Percentiles rank a stretch among this genome's conserved stretches.
Evolutionary conservation across 1,140 invertebrate species (phyloP).

Genomic region (Macrobrachium rosenbergii): DNA sequence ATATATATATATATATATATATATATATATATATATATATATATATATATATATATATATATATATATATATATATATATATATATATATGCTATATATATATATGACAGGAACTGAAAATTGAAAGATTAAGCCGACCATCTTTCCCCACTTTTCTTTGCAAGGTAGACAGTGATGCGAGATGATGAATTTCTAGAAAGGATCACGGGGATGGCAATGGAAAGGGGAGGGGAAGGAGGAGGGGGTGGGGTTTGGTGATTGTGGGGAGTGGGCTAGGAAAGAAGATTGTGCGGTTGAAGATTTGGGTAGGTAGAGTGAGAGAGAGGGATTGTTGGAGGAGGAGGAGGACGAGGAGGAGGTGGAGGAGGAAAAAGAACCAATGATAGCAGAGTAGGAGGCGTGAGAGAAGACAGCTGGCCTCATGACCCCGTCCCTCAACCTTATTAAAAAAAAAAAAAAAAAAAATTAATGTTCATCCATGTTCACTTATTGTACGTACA

Average conservation of each 20-base stretch:
- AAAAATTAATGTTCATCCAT: neutral
- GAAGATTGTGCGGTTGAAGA: neutral
- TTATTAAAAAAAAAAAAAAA: slow-evolving; percentile 26
- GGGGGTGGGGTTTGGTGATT: neutral
- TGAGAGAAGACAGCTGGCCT: slow-evolving; percentile 8
- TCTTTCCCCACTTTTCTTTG: neutral
- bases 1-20: no score
- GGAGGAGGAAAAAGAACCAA: neutral
- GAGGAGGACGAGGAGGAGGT: no score
- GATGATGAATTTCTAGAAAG: neutral
- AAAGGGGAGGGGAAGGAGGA: slow-evolving; percentile 2
- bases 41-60: no score
- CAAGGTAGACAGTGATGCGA: no score
- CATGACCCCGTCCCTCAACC: neutral
- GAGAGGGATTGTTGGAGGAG: neutral
- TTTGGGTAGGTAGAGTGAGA: neutral
- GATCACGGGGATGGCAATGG: neutral
- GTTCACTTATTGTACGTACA: no score
- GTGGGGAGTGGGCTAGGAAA: neutral
- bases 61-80: no score
- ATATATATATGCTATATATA: no score
- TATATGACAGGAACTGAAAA: no score
- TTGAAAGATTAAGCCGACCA: no score
- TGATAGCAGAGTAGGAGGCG: neutral
- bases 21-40: no score